phyloP scores from a whole-genome alignment of 2,888 invertebrate species.

The Clivina fossor region DNA sequence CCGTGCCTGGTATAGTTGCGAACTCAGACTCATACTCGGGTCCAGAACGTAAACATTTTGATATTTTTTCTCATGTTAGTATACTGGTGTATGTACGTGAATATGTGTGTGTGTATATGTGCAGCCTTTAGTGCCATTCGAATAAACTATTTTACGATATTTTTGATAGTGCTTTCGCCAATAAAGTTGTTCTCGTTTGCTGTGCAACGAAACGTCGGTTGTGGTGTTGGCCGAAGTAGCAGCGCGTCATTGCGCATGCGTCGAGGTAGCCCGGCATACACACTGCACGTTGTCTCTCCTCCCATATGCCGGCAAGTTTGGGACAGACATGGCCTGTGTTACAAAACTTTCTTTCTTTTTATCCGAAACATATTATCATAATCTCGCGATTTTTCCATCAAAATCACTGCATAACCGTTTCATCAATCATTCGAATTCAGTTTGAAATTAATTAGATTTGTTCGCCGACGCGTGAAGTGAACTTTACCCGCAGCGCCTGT shows the following conservation, averaged over 20 bases:
- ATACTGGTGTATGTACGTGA: neutral
- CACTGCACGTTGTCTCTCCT: conserved; percentile 31
- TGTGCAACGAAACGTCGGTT: conserved; percentile 17
- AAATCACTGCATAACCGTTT: neutral
- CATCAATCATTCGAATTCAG: neutral
- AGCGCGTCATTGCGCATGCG: conserved; percentile 20
- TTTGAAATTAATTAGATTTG: too few species aligned
- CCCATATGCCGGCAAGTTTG: conserved; percentile 32
- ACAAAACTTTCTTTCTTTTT: conserved; percentile 20
- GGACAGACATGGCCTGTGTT: conserved; percentile 27
- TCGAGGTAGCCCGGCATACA: conserved; percentile 9
- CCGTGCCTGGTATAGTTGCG: too few species aligned
- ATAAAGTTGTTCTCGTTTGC: conserved; percentile 31
- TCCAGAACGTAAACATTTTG: conserved; percentile 25
- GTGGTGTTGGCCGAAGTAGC: neutral
- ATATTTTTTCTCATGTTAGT: conserved; percentile 27
- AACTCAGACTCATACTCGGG: conserved; percentile 1
- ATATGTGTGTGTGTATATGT: neutral
- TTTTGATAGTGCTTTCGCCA: conserved; percentile 35
- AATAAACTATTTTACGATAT: conserved; percentile 35
- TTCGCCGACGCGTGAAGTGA: too few species aligned
- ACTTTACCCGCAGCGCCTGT: too few species aligned
- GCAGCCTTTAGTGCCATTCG: conserved; percentile 31
- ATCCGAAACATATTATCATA: conserved; percentile 11
- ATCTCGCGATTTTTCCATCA: neutral